Evolutionary conservation across 2,113 vertebrate species (phyloP).

Genomic region (Phaethon lepturus): DNA sequence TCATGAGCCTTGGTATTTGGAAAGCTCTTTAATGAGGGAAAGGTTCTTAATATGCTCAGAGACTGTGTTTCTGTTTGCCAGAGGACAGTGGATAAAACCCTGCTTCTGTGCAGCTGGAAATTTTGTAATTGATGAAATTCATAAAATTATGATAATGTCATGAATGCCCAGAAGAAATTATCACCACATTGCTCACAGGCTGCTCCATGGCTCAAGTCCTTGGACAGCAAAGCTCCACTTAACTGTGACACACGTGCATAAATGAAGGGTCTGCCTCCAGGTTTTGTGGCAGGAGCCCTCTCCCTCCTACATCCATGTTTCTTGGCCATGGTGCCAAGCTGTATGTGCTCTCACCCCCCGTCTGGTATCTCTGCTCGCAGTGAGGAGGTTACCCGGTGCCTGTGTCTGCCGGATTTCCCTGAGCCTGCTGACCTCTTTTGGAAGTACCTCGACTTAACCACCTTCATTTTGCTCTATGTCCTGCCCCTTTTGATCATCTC

Average conservation of each 20-base stretch:
- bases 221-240: not conserved
- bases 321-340: rapidly evolving
- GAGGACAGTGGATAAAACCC: not conserved
- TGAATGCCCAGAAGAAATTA: not conserved
- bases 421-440: slow-evolving; percentile 93
- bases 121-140: not conserved
- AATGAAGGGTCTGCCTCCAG: not conserved
- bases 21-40: not conserved
- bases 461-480: slow-evolving; percentile 90
- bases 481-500: slow-evolving; percentile 92
- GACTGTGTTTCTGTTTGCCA: not conserved
- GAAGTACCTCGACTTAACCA: slow-evolving; percentile 92
- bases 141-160: not conserved
- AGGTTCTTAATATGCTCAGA: not conserved
- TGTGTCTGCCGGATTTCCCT: slow-evolving; percentile 91
- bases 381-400: slow-evolving; percentile 83
- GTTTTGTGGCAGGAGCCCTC: not conserved
- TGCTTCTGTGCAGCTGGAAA: not conserved
- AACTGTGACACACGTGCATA: not conserved
- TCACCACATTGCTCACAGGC: not conserved
- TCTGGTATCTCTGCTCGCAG: slow-evolving; percentile 50
- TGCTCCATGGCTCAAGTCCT: not conserved
- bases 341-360: not conserved
- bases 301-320: not conserved
- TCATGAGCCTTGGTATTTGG: not conserved